Conservation (phyloP, 2,888 invertebrate species). For the Nomada ruficornis region DNA sequence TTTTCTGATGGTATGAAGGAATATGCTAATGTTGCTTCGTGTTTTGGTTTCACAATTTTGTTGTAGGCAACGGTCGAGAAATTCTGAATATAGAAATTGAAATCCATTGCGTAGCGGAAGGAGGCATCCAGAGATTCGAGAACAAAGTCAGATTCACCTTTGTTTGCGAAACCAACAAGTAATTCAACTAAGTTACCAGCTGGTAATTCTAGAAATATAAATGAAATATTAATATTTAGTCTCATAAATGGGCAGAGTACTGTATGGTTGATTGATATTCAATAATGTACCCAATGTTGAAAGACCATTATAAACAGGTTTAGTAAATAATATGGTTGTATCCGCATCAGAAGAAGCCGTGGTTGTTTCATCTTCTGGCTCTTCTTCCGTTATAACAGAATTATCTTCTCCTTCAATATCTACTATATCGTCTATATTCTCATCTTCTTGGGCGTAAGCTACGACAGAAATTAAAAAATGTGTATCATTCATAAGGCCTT, state of each 20-base stretch:
- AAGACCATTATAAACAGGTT: conserved; percentile 86
- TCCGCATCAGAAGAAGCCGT: conserved; percentile 96
- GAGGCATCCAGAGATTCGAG: conserved; percentile 98
- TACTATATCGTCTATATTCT: conserved; percentile 85
- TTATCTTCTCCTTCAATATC: conserved; percentile 87
- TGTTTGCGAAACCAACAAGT: conserved; percentile 98
- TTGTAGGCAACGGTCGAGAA: conserved; percentile 96
- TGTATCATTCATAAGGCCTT: background rate
- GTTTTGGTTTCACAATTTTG: conserved; percentile 93
- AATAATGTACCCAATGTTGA: conserved; percentile 76
- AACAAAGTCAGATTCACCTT: conserved; percentile 95
- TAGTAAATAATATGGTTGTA: conserved; percentile 95
- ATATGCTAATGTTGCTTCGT: conserved; percentile 98
- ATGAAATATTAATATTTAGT: background rate
- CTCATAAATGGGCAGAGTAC: background rate
- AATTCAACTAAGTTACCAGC: conserved; percentile 97
- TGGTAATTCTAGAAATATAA: conserved; percentile 90
- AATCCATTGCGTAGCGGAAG: conserved; percentile 99
- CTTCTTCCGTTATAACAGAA: conserved; percentile 84
- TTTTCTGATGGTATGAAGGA: conserved; percentile 97
- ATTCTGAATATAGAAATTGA: conserved; percentile 98
- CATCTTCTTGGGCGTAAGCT: conserved; percentile 87
- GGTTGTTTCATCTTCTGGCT: conserved; percentile 87
- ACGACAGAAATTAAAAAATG: conserved; percentile 77
- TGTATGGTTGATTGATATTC: background rate